Evolutionary conservation across 2,797 vertebrate species (phyloP).

Genomic region (Selene dorsalis): DNA sequence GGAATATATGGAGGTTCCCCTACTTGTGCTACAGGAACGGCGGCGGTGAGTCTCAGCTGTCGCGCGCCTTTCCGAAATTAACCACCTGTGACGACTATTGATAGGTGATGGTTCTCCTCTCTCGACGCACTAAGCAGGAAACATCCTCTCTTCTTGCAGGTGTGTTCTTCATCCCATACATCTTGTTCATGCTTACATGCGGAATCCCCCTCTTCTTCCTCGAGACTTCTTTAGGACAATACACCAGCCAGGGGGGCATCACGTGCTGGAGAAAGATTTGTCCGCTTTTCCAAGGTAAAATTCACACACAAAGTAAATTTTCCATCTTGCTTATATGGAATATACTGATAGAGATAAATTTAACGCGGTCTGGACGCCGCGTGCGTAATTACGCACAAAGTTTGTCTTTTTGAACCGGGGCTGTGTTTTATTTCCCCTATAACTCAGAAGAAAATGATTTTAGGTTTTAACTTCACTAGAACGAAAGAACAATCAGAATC

Average conservation of each 20-base stretch:
- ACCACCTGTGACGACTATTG: too few species aligned
- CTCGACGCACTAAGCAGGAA: neutral
- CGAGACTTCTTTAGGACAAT: constrained; percentile 82
- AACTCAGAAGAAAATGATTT: neutral
- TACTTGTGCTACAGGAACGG: constrained; percentile 95
- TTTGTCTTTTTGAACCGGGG: neutral
- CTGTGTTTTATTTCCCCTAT: neutral
- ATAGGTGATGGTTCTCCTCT: neutral
- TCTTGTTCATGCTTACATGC: constrained; percentile 82
- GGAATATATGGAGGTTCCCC: constrained; percentile 92
- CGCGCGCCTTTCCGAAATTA: neutral
- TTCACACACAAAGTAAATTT: neutral
- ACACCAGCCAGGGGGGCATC: constrained; percentile 82
- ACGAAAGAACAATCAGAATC: too few species aligned
- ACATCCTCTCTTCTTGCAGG: constrained; percentile 54
- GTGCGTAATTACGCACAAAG: constrained; percentile 24
- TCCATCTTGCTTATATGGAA: neutral
- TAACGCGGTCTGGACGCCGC: too few species aligned
- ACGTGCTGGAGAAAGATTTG: constrained; percentile 84
- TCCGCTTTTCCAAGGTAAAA: constrained; percentile 81
- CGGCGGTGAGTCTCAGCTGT: constrained; percentile 83
- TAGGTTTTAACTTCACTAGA: too few species aligned
- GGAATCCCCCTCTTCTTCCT: constrained; percentile 84
- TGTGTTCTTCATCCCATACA: constrained; percentile 84
- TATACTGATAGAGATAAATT: neutral